Base-by-base conservation (phyloP, 2,888 invertebrate genomes). In the Agrochola macilenta region DNA sequence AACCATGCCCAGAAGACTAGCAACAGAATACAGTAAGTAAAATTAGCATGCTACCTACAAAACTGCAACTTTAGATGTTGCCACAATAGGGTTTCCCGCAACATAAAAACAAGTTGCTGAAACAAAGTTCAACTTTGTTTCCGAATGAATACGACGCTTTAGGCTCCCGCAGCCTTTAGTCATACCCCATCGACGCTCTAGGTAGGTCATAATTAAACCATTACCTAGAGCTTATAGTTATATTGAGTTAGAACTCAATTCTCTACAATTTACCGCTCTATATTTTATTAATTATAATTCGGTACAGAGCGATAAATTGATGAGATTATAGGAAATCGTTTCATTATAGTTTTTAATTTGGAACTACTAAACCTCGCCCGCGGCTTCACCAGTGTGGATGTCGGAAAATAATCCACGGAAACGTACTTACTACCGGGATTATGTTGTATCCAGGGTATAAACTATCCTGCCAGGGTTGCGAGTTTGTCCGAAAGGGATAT, bases 251-350 rank as follows among this genome's bases (percentile, higher is more conserved):
- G 30, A 64, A 54, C 39, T 83, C 54, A 83, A 83, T 83, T 81
- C 35, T 69, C 39, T 65, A 46, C 35, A 69, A 83, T 80, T 80
- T 57, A 11, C 46, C 69, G 80, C 69, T 80, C 65, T 35, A 78
- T 26, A 65, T 78, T 78, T 46, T n/a, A 46, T 52, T 54, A 54
- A 78, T 83, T 69, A 30, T 54, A 30, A 46, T 78, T 39, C 39
- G 9, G 9, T 69, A 17, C 17, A 39, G 69, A 60, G 69, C 52
- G 23, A n/a, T 49, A 64, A 63, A 69, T 61, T 57, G 35, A 2
- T 14, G 5, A 43, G 35, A 75, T 66, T 11, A 46, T 14, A 23
- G 20, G 23, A 39, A 49, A 57, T 54, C 4, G 17, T 74, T 30
- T 39, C 5, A 52, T 52, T 58, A 49, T 2, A 26, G 60, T 54